A percentile compares a stretch with the other conserved stretches of the same genome.
These are phyloP conservation scores for Leuciscus waleckii DNA, from an alignment of 2,797 vertebrate species.

Conservation along the genomic window DNA sequence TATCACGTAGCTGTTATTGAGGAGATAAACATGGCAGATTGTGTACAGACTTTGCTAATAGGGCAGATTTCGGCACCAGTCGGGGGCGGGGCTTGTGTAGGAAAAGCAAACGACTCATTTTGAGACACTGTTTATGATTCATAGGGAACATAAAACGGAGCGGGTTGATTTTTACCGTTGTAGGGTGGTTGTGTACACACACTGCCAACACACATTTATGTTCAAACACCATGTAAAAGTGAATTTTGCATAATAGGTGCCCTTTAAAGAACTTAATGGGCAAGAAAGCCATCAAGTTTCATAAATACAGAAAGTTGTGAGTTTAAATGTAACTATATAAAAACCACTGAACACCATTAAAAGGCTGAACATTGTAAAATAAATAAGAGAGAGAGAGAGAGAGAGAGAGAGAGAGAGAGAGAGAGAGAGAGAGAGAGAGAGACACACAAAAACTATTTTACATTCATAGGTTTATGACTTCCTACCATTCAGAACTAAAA, in stretches of 20 bases:
- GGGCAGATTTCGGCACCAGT: background rate
- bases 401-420: background rate
- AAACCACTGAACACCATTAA: background rate
- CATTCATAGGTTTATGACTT: slow-evolving; percentile 31
- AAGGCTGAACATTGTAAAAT: background rate
- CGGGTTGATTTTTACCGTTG: background rate
- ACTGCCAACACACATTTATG: background rate
- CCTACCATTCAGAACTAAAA: background rate
- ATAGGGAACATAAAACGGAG: background rate
- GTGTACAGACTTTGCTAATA: background rate
- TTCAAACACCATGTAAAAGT: background rate
- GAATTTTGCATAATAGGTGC: background rate
- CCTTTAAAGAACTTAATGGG: background rate
- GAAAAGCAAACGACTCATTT: background rate
- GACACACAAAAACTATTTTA: background rate
- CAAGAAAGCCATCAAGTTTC: background rate
- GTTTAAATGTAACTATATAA: background rate
- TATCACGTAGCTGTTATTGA: background rate
- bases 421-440: background rate
- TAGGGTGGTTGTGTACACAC: background rate
- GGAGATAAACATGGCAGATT: background rate
- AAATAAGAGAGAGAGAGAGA: background rate
- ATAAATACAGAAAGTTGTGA: background rate
- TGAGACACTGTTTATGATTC: background rate
- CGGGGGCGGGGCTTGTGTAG: background rate